Percentiles rank a stretch among this genome's conserved stretches.
phyloP scores from a whole-genome alignment of 2,888 invertebrate genomes.

The Auanema freiburgensis region DNA sequence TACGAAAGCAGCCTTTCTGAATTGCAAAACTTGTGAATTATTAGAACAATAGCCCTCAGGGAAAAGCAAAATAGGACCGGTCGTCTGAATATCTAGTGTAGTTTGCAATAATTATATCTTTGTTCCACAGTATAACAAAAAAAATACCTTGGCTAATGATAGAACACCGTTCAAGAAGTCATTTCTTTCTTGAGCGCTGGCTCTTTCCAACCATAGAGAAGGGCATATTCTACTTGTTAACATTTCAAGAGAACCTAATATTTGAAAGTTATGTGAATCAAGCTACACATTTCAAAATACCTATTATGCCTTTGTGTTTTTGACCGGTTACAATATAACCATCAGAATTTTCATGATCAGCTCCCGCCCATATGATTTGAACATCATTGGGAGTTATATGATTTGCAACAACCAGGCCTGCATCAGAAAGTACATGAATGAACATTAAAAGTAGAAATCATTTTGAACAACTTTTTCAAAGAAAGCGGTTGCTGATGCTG shows the following conservation, averaged over 20 bases:
- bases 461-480: background rate
- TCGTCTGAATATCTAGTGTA: conserved; percentile 17
- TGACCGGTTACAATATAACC: conserved; percentile 58
- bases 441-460: background rate
- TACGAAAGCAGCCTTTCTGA: conserved; percentile 46
- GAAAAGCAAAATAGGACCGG: conserved; percentile 54
- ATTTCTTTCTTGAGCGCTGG: conserved; percentile 41
- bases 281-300: conserved; percentile 12
- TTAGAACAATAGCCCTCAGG: conserved; percentile 57
- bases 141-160: conserved; percentile 42
- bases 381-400: conserved; percentile 58
- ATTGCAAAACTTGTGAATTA: conserved; percentile 47
- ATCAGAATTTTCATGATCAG: conserved; percentile 41
- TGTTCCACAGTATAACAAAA: background rate
- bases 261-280: background rate
- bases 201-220: conserved; percentile 54
- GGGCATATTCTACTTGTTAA: conserved; percentile 51
- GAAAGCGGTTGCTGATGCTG: background rate
- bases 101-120: background rate
- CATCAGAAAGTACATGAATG: background rate
- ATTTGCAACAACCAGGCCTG: conserved; percentile 54
- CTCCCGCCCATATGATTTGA: conserved; percentile 55
- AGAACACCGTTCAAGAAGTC: conserved; percentile 45
- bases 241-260: conserved; percentile 44
- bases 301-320: conserved; percentile 50